A percentile compares a stretch with the other conserved stretches of the same genome.
phyloP scores from a whole-genome alignment of 2,888 invertebrate species.

The Malachius bipustulatus region DNA sequence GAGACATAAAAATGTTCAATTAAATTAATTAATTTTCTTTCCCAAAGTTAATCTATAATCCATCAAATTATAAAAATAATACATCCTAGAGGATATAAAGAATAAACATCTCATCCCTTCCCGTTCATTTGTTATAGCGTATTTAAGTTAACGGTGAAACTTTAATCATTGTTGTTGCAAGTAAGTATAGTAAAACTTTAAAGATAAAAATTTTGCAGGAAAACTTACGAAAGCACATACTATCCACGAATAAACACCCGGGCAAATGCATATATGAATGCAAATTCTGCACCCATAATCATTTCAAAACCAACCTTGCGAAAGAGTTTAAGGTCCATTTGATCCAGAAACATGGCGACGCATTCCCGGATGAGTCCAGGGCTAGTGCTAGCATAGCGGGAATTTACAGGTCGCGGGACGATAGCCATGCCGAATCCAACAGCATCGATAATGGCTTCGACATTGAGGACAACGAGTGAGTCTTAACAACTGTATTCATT shows the following conservation, averaged over 20 bases:
- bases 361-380: conserved; percentile 39
- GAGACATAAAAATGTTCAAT: not conserved
- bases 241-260: conserved; percentile 65
- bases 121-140: too few relatives aligned
- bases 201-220: too few relatives aligned
- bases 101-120: too few relatives aligned
- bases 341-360: conserved; percentile 42
- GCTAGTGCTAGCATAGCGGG: conserved; percentile 42
- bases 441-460: conserved; percentile 4
- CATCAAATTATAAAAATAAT: too few relatives aligned
- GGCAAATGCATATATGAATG: conserved; percentile 73
- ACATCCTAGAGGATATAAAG: too few relatives aligned
- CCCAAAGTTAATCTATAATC: too few relatives aligned
- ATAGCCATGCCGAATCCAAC: conserved; percentile 21
- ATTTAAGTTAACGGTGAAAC: too few relatives aligned
- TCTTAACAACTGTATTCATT: too few relatives aligned
- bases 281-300: conserved; percentile 42
- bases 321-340: conserved; percentile 57
- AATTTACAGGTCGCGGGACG: conserved; percentile 36
- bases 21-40: too few relatives aligned
- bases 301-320: conserved; percentile 51
- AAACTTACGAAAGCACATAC: conserved; percentile 77
- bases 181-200: too few relatives aligned
- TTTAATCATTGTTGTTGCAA: too few relatives aligned
- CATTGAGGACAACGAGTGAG: conserved; percentile 8